Conservation (phyloP, 1,140 invertebrate species). For the Drosophila funebris region DNA sequence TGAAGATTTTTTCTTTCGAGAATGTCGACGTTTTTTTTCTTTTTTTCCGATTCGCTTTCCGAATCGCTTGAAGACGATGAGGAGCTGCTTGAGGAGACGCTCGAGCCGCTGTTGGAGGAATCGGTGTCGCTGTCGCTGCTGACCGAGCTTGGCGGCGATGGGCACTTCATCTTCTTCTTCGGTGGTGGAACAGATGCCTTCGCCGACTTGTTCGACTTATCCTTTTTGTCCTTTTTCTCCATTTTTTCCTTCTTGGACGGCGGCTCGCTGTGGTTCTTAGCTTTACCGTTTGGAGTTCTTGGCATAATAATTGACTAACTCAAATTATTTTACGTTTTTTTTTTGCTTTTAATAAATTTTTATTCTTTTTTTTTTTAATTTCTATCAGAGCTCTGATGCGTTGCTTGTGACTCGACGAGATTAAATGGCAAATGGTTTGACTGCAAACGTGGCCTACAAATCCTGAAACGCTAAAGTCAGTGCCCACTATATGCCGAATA, state of each 20-base stretch:
- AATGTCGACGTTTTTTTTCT: background rate
- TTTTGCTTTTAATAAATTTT: background rate
- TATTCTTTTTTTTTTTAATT: no score
- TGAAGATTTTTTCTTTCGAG: background rate
- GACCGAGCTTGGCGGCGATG: background rate
- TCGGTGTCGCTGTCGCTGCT: background rate
- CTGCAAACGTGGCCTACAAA: background rate
- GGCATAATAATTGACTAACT: background rate
- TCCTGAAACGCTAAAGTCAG: background rate
- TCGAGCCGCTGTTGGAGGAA: background rate
- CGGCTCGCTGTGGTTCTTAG: background rate
- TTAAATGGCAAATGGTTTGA: background rate
- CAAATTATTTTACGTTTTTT: background rate
- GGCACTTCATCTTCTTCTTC: slow-evolving; percentile 1
- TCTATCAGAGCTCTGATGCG: background rate
- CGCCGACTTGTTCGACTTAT: background rate
- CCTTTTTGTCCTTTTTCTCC: background rate
- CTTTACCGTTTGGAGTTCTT: background rate
- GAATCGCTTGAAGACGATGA: slow-evolving; percentile 12
- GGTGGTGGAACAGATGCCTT: background rate
- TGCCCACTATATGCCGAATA: background rate
- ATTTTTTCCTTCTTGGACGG: background rate
- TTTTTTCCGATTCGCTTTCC: background rate
- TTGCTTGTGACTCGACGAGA: slow-evolving; percentile 13
- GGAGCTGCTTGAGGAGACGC: slow-evolving; percentile 4